Evolutionary conservation across 2,113 vertebrate species (phyloP).

Genomic region (Martes martes): DNA sequence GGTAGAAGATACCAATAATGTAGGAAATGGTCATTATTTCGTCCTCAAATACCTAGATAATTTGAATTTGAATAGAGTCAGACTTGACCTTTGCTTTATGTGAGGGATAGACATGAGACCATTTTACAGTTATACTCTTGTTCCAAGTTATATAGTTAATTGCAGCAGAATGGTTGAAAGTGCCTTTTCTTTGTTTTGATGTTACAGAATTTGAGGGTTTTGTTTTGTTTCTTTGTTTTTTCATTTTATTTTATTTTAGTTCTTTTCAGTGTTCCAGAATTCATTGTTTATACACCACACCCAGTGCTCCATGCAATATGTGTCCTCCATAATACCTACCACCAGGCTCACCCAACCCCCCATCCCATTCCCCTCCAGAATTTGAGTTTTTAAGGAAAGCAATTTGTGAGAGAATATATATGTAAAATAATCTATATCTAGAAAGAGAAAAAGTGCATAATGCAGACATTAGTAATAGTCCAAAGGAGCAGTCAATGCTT

Average conservation of each 20-base stretch:
- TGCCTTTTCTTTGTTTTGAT: background rate
- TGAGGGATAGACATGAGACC: background rate
- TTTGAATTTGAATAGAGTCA: background rate
- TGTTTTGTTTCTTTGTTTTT: too few species aligned
- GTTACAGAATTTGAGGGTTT: background rate
- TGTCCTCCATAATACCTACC: too few species aligned
- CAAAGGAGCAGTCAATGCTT: background rate
- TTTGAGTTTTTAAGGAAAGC: background rate
- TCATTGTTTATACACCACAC: too few species aligned
- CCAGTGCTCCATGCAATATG: too few species aligned
- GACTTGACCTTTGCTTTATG: background rate
- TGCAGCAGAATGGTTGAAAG: background rate
- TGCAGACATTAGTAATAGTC: background rate
- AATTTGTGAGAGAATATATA: background rate
- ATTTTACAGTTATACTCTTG: background rate
- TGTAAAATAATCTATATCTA: background rate
- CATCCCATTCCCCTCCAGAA: background rate
- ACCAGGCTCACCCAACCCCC: too few species aligned
- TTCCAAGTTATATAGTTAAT: background rate
- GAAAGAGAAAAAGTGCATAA: background rate
- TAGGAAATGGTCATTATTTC: background rate
- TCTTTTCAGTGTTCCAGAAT: too few species aligned
- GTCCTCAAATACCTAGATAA: background rate
- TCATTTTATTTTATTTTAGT: too few species aligned
- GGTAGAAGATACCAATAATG: background rate